A percentile compares a stretch with the other conserved stretches of the same genome.
Evolutionary conservation across 2,797 vertebrate species (phyloP).

Genomic region (Cercopithecus petaurista): DNA sequence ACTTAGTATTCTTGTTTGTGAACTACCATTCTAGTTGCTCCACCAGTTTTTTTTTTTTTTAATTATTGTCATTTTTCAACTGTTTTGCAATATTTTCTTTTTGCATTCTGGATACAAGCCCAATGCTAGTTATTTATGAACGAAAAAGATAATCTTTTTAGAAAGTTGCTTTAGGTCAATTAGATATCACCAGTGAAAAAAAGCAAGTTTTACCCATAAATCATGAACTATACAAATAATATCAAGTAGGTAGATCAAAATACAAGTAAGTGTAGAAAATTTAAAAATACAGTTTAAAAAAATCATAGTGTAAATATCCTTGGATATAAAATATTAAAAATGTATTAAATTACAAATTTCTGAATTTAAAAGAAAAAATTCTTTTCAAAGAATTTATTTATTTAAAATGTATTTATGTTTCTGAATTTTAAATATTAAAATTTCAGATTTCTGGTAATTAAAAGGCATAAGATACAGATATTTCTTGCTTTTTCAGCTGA

Average conservation of each 20-base stretch:
- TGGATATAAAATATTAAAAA: background rate
- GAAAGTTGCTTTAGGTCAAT: background rate
- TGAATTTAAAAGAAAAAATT: background rate
- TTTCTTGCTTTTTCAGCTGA: background rate
- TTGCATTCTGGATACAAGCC: background rate
- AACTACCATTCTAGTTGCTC: background rate
- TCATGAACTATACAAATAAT: background rate
- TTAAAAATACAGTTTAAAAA: background rate
- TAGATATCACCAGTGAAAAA: background rate
- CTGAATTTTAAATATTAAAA: background rate
- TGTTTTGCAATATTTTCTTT: background rate
- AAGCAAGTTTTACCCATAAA: background rate
- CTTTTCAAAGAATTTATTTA: background rate
- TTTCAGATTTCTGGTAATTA: background rate
- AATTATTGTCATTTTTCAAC: background rate
- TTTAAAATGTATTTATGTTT: background rate
- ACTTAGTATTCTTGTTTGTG: background rate
- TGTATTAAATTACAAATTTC: background rate
- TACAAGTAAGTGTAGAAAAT: background rate
- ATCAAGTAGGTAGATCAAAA: background rate
- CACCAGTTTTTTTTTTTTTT: background rate
- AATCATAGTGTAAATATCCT: background rate
- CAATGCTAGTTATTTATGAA: background rate
- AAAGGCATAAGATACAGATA: background rate
- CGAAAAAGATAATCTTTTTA: background rate